Evolutionary conservation across 2,113 vertebrate species (phyloP).

Genomic region (Callionymus lyra): DNA sequence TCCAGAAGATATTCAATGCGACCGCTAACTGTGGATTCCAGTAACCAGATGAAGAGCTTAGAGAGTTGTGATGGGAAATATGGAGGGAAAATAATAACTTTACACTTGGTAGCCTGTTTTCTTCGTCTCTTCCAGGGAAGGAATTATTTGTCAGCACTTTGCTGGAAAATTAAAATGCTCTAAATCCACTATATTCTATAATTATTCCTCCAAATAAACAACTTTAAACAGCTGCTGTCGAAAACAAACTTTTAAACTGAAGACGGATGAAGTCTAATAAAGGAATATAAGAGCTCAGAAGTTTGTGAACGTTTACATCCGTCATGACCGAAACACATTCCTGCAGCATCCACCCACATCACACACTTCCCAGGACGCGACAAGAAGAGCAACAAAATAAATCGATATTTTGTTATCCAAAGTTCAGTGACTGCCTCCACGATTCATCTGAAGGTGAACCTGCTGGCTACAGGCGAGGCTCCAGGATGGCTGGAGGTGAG

Average conservation of each 20-base stretch:
- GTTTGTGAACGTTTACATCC: too few species aligned
- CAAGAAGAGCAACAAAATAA: conserved; percentile 37
- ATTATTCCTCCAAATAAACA: too few species aligned
- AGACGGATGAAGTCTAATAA: too few species aligned
- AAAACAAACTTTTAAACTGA: too few species aligned
- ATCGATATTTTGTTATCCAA: conserved; percentile 77
- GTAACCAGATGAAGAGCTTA: conserved; percentile 25
- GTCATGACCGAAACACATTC: too few species aligned
- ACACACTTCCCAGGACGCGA: conserved; percentile 10
- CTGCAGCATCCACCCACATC: conserved; percentile 2
- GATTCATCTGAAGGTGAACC: conserved; percentile 59
- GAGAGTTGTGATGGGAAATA: conserved; percentile 8
- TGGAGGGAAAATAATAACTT: conserved; percentile 36
- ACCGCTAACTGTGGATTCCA: conserved; percentile 37
- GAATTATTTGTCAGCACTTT: too few species aligned
- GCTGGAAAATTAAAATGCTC: too few species aligned
- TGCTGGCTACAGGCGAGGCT: conserved; percentile 33
- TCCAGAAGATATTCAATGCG: conserved; percentile 50
- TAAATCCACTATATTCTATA: too few species aligned
- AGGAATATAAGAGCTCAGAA: too few species aligned
- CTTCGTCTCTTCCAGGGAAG: conserved; percentile 10
- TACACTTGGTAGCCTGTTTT: conserved; percentile 45
- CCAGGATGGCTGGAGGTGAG: conserved; percentile 9
- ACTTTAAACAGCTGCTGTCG: too few species aligned
- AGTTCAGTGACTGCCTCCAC: conserved; percentile 69